A percentile compares a stretch with the other conserved stretches of the same genome.
Conservation (phyloP, 2,113 vertebrate genomes). For the Hippocampus guttulatus region DNA sequence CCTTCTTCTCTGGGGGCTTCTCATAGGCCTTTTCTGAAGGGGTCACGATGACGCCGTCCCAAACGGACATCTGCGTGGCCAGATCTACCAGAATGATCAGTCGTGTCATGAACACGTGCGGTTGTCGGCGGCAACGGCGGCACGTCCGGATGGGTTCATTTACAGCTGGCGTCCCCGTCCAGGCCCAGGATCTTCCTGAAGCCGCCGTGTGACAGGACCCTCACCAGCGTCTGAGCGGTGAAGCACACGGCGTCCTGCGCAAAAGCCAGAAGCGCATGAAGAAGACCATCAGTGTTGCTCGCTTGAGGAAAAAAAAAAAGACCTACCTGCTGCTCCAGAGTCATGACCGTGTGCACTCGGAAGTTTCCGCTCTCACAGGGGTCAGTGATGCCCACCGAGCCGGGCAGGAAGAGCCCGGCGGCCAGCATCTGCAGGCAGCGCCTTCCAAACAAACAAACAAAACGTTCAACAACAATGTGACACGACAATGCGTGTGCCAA, state of each 20-base stretch:
- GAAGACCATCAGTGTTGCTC: too few relatives aligned
- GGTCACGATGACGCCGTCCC: conserved; percentile 95
- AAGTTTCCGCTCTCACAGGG: conserved; percentile 97
- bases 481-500: neutral
- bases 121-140: too few relatives aligned
- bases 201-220: conserved; percentile 91
- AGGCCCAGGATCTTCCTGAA: conserved; percentile 94
- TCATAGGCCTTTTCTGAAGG: conserved; percentile 96
- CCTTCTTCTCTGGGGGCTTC: conserved; percentile 93
- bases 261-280: conserved; percentile 7
- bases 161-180: conserved; percentile 94
- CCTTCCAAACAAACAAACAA: conserved; percentile 58
- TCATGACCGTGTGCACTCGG: conserved; percentile 96
- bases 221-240: conserved; percentile 91
- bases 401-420: conserved; percentile 90
- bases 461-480: neutral
- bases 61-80: conserved; percentile 91
- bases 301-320: neutral
- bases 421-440: conserved; percentile 97
- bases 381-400: conserved; percentile 94
- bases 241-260: conserved; percentile 94
- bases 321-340: conserved; percentile 90
- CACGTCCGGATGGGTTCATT: conserved; percentile 43
- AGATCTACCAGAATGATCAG: conserved; percentile 73
- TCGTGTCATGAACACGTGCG: too few relatives aligned